Conservation (phyloP, 2,113 vertebrate species). For the Pedionomus torquatus region DNA sequence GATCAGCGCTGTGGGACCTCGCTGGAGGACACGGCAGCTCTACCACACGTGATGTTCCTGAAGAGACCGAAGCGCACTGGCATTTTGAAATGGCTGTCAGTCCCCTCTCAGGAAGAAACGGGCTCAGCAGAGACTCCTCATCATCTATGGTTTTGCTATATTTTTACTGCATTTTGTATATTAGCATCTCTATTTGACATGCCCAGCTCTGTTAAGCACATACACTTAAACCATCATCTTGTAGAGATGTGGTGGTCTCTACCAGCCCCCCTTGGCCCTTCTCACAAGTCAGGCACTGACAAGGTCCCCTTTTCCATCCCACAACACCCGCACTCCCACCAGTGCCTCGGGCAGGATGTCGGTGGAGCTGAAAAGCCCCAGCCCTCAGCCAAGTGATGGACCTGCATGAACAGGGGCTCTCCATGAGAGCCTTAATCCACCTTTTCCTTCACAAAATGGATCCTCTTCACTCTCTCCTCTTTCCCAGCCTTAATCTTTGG, state of each 20-base stretch:
- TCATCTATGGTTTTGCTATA: background rate
- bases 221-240: background rate
- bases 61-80: background rate
- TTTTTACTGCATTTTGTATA: background rate
- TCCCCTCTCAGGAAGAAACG: background rate
- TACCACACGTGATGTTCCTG: accelerated
- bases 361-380: accelerated
- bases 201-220: accelerated
- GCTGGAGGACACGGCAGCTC: background rate
- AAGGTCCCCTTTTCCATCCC: background rate
- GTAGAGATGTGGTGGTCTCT: background rate
- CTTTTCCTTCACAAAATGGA: background rate
- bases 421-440: background rate
- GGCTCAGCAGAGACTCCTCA: background rate
- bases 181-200: accelerated
- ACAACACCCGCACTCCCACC: background rate
- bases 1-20: background rate
- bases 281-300: background rate
- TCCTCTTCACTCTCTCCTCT: background rate
- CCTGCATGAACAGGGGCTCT: background rate
- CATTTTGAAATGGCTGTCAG: background rate
- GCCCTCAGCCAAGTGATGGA: background rate
- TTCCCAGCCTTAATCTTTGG: background rate
- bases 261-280: background rate
- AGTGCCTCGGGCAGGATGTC: accelerated